Base-by-base conservation (phyloP, 2,113 vertebrate species). In the Rhea pennata region DNA sequence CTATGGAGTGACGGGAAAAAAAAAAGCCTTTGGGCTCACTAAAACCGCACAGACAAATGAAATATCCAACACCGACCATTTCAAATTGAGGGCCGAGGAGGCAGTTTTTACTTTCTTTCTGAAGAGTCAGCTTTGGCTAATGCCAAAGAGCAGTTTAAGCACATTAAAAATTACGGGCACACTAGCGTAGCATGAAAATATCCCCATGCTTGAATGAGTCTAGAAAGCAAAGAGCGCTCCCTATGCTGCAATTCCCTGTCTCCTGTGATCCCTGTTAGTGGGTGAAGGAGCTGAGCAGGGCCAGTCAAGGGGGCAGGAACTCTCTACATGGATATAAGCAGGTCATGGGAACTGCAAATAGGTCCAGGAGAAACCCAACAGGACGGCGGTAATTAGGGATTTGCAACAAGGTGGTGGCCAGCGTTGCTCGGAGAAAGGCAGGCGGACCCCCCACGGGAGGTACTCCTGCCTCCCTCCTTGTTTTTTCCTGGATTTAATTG, bases 401-500 rank as follows among this genome's bases (percentile, higher is more conserved):
- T 58, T 58, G 27, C 54, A 58, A 58, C 15, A 8, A 58, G 27
- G 54, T 15, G 15, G 27, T 58, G 54, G 54, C 15, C 29, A 10
- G 56, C n/a, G n/a, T 36, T 10, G 24, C 69, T 27, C 15, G 7
- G 48, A 36, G 16, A 39, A 53, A 71, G 31, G 33, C n/a, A 72
- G 22, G 50, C 13, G 15, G 48, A 8, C 26, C 46, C 44, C 44
- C 20, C 20, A 16, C 65, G 20, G 48, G 21, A 72, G 23, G 81
- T 65, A 16, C 72, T 78, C 53, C 71, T 29, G 64, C 64, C 46
- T 40, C 26, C n/a, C 51, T 36, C 65, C 54, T 94, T 95, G 95
- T 96, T 95, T 95, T 90, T 96, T 94, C 94, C 92, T 94, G 92
- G 78, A 10, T 88, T 90, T 94, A 93, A 84, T 90, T 39, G 1